Conservation (phyloP, 2,888 invertebrate genomes). For the Tortricodes alternella region DNA sequence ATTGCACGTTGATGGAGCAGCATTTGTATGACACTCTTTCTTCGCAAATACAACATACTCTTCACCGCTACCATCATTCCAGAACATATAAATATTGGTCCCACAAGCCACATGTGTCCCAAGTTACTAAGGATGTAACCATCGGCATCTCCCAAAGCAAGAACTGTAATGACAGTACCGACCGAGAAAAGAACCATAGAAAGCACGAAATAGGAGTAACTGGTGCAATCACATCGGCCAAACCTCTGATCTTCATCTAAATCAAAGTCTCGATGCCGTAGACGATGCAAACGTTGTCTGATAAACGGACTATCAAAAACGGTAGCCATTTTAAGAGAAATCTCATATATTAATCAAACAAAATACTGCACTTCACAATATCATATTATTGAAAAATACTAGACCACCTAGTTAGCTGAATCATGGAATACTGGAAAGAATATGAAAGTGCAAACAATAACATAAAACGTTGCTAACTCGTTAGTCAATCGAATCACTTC, state of each 20-base stretch:
- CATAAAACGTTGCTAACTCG: conserved; percentile 26
- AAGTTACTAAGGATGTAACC: conserved; percentile 83
- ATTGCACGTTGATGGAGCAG: conserved; percentile 84
- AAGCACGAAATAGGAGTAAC: conserved; percentile 85
- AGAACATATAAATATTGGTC: conserved; percentile 86
- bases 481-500: conserved; percentile 18
- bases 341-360: conserved; percentile 34
- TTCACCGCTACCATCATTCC: conserved; percentile 87
- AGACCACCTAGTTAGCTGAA: conserved; percentile 9
- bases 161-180: conserved; percentile 84
- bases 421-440: conserved; percentile 21
- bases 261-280: conserved; percentile 82
- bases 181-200: conserved; percentile 85
- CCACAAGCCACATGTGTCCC: conserved; percentile 87
- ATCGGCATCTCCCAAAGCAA: conserved; percentile 84
- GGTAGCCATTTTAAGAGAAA: conserved; percentile 79
- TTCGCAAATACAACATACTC: conserved; percentile 84
- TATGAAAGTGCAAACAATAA: conserved; percentile 31
- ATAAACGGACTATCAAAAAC: conserved; percentile 84
- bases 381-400: conserved; percentile 23
- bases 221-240: conserved; percentile 85
- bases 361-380: conserved; percentile 40
- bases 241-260: conserved; percentile 84
- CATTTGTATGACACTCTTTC: conserved; percentile 86
- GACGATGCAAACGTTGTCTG: conserved; percentile 83